These are phyloP conservation scores for Epistrophe eligans DNA, from an alignment of 2,888 invertebrate species.

Conservation along the genomic window DNA sequence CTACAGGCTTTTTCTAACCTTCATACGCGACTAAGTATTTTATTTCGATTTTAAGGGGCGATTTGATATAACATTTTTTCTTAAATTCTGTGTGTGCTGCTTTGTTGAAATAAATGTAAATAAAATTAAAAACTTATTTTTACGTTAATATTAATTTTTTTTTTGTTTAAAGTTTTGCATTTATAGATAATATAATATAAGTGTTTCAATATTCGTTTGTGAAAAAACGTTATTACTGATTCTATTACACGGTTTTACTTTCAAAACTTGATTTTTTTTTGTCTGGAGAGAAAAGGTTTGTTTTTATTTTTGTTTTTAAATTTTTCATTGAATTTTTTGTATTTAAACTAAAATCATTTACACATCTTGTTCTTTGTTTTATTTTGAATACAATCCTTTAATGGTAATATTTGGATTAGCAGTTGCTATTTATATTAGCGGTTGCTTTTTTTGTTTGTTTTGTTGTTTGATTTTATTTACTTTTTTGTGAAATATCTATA, in stretches of 20 bases:
- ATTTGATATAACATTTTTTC: constrained; percentile 27
- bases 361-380: constrained; percentile 43
- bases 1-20: constrained; percentile 3
- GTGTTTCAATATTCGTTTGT: constrained; percentile 48
- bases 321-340: constrained; percentile 38
- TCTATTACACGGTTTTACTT: constrained; percentile 40
- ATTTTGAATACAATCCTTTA: not conserved
- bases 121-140: constrained; percentile 57
- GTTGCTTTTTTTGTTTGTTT: constrained; percentile 17
- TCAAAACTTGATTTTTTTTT: constrained; percentile 29
- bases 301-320: constrained; percentile 17
- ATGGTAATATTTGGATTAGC: constrained; percentile 32
- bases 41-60: constrained; percentile 46
- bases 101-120: constrained; percentile 40
- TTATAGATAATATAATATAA: constrained; percentile 30
- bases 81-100: constrained; percentile 49
- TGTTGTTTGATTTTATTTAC: constrained; percentile 14
- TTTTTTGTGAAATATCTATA: constrained; percentile 63
- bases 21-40: constrained; percentile 9
- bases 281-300: constrained; percentile 59
- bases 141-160: constrained; percentile 43
- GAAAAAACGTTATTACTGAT: constrained; percentile 29
- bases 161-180: constrained; percentile 18
- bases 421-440: constrained; percentile 45
- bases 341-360: constrained; percentile 45